Base-by-base conservation (phyloP, 2,797 vertebrate species). In the Australoheros facetus region DNA sequence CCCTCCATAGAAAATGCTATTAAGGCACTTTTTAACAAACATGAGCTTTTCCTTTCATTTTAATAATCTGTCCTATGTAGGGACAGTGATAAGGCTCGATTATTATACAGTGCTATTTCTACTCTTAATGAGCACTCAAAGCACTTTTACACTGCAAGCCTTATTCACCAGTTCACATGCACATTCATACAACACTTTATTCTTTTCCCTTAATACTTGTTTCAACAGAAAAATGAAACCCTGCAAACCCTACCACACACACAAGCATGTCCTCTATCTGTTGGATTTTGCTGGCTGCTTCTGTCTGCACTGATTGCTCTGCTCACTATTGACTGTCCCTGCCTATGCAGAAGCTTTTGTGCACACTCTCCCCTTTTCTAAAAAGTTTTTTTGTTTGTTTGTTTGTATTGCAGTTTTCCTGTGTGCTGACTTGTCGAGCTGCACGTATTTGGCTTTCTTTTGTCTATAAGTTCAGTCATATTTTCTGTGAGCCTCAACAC, bases 281-380 rank as follows among this genome's bases (percentile, higher is more conserved):
- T 77, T 88, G 56, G 70, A 75, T 79, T 85, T 83, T 79, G 7
- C 75, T 80, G 82, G 64, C 81, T 89, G 80, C 66, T 78, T 87
- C 85, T 82, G 17, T 81, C 75, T 72, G 48, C 28, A 66, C 42
- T 70, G 81, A 80, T 80, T 83, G 72, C 77, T 83, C 42, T 57
- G 23, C 73, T 73, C 51, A 56, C 1, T 73, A 62, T 62, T 55
- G 57, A 64, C 56, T 73, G 28, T 83, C 58, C 14, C 34, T 81
- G 39, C 45, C 71, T 71, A 48, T 84, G 64, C 30, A 37, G 56
- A 76, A 39, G 37, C 48, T 66, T 88, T 83, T 87, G 71, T 89
- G 14, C 57, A 74, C 19, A 32, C 57, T 76, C 42, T 71, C 53
- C 9, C 42, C 26, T 51, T 16, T 62, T 58, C n/a, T 57, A 11